phyloP scores from a whole-genome alignment of 2,888 invertebrate genomes.

The Digitonthophagus gazella region DNA sequence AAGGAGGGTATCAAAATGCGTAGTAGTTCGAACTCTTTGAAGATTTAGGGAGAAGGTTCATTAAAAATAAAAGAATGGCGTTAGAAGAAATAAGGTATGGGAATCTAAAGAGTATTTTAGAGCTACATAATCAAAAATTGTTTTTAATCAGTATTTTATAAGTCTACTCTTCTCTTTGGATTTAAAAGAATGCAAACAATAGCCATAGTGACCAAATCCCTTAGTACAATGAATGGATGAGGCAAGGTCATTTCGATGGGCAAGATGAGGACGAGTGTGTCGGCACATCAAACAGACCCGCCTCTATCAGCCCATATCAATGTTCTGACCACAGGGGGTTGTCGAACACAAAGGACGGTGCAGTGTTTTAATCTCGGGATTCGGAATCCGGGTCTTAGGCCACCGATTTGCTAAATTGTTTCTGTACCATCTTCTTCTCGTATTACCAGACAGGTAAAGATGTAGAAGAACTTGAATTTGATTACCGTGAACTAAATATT shows the following conservation, averaged over 20 bases:
- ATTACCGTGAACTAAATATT: no score
- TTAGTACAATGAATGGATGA: neutral
- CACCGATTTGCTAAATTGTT: neutral
- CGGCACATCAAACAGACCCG: slow-evolving; percentile 36
- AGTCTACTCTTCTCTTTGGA: no score
- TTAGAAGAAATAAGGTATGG: no score
- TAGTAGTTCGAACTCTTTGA: neutral
- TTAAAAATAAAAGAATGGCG: no score
- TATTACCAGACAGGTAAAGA: neutral
- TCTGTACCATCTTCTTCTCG: neutral
- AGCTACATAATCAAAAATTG: no score
- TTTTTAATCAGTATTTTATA: no score
- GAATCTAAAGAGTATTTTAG: no score
- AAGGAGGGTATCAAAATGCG: neutral
- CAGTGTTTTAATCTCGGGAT: slow-evolving; percentile 14
- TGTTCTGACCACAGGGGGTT: slow-evolving; percentile 32
- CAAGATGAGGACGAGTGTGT: slow-evolving; percentile 2
- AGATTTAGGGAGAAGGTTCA: no score
- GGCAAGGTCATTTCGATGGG: neutral
- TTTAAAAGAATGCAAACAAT: no score
- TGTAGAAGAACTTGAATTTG: no score
- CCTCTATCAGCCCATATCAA: slow-evolving; percentile 30
- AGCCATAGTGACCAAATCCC: neutral
- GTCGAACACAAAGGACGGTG: slow-evolving; percentile 1
- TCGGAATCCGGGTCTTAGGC: neutral